Conservation (phyloP, 2,113 vertebrate genomes). For the Stegostoma tigrinum region DNA sequence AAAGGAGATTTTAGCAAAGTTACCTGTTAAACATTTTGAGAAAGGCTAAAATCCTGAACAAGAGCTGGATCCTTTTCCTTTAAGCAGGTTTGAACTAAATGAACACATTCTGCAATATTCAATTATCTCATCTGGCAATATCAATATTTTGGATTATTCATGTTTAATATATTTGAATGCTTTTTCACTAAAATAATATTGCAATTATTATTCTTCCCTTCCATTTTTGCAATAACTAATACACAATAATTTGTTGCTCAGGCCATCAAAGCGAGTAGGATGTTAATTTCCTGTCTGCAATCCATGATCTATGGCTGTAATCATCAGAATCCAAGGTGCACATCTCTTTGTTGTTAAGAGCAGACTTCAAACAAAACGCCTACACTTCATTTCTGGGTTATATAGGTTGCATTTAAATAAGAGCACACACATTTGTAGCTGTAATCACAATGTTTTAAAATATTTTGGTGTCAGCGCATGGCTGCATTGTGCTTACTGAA, state of each 20-base stretch:
- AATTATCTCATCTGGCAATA: neutral
- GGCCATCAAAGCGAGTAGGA: constrained; percentile 47
- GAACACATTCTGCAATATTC: neutral
- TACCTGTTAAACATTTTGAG: neutral
- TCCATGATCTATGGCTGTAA: constrained; percentile 55
- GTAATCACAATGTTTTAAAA: neutral
- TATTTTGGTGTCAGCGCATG: neutral
- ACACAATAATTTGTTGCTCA: constrained; percentile 50
- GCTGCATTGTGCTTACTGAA: neutral
- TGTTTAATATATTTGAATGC: neutral
- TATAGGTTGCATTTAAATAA: constrained; percentile 22
- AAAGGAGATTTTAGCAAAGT: neutral
- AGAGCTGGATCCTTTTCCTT: neutral
- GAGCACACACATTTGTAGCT: neutral
- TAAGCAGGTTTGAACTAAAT: neutral
- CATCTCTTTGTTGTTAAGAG: neutral
- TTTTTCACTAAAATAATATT: neutral
- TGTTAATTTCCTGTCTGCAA: constrained; percentile 70
- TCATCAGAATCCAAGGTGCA: constrained; percentile 58
- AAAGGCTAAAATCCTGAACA: neutral
- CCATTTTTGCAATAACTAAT: neutral
- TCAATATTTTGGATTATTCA: neutral
- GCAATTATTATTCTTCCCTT: neutral
- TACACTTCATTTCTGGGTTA: neutral
- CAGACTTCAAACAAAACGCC: constrained; percentile 22